Evolutionary conservation across 1,140 invertebrate genomes (phyloP).

Genomic region (Micrasema longulum): DNA sequence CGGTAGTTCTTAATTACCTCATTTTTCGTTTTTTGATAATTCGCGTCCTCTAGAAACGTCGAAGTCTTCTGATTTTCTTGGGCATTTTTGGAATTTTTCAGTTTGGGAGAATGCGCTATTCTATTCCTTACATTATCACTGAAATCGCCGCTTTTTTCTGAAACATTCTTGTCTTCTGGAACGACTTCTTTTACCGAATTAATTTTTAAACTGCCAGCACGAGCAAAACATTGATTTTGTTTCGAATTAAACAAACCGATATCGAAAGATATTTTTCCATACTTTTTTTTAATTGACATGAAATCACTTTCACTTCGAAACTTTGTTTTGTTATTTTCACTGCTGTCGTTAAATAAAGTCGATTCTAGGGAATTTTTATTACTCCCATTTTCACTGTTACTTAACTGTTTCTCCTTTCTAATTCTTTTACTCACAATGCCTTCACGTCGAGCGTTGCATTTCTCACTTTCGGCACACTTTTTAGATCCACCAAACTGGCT

Average conservation of each 20-base stretch:
- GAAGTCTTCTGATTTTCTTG: constrained; percentile 40
- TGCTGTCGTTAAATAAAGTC: constrained; percentile 14
- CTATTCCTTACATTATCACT: constrained; percentile 51
- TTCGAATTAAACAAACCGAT: constrained; percentile 45
- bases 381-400: constrained; percentile 17
- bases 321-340: constrained; percentile 42
- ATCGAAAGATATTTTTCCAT: constrained; percentile 46
- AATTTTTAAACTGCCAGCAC: constrained; percentile 47
- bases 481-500: constrained; percentile 13
- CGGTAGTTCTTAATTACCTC: constrained; percentile 53
- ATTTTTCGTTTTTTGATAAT: constrained; percentile 51
- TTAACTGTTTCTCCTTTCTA: constrained; percentile 7
- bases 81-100: constrained; percentile 43
- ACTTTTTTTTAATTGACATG: constrained; percentile 49
- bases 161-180: constrained; percentile 20
- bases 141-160: constrained; percentile 33
- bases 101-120: constrained; percentile 50
- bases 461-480: constrained; percentile 5
- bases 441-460: constrained; percentile 2
- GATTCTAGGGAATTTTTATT: constrained; percentile 28
- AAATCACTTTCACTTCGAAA: constrained; percentile 51
- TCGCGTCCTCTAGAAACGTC: constrained; percentile 40
- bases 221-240: constrained; percentile 44
- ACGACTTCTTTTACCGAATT: constrained; percentile 34
- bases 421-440: constrained; percentile 1